Evolutionary conservation across 2,888 invertebrate genomes (phyloP), one percentile per base, ranked within the genome.

Genomic region (Mimachlamys varia): DNA sequence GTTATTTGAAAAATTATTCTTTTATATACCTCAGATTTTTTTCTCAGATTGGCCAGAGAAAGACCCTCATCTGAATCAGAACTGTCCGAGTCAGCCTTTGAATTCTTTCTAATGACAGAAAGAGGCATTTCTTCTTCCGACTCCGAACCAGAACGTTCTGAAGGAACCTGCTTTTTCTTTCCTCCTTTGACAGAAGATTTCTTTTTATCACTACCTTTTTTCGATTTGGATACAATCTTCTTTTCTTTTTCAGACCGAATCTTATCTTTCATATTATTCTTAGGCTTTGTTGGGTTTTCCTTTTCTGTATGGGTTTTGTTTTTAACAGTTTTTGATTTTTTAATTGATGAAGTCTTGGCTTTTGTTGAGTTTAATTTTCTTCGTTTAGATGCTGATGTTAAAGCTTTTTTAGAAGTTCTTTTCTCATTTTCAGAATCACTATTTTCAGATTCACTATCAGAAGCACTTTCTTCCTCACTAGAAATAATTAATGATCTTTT

Each of bases 41-140:
- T 88, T 38, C 55, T 87, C 12, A 89, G 15, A n/a, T 50, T 37
- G 37, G 89, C 87, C 55, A 89, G 38, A 33, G 89, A 88, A 38
- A 89, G 38, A 4, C 88, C 88, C 50, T 89, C 88, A 27, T 89
- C 89, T 33, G 76, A 76, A 76, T 76, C 76, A 76, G 76, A 76
- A 76, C 33, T 76, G 76, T 33, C 33, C 15, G 76, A 76, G 15
- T 76, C 76, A 76, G 33, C 33, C 22, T 76, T 76, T 19, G 76
- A 76, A 33, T 76, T 76, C 33, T 33, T 27, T 76, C 33, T 76
- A 33, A 33, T 33, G 3, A 33, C 76, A 19, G 58, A 22, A 22
- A 58, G 58, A 7, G 76, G 33, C 33, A 76, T 76, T 76, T 76
- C 76, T 27, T 76, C 33, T 2, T 76, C 76, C 4, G 76, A 76